A percentile compares a stretch with the other conserved stretches of the same genome.
These are phyloP conservation scores for Cephalopterus ornatus DNA, from an alignment of 2,113 vertebrate species.

Conservation along the genomic window DNA sequence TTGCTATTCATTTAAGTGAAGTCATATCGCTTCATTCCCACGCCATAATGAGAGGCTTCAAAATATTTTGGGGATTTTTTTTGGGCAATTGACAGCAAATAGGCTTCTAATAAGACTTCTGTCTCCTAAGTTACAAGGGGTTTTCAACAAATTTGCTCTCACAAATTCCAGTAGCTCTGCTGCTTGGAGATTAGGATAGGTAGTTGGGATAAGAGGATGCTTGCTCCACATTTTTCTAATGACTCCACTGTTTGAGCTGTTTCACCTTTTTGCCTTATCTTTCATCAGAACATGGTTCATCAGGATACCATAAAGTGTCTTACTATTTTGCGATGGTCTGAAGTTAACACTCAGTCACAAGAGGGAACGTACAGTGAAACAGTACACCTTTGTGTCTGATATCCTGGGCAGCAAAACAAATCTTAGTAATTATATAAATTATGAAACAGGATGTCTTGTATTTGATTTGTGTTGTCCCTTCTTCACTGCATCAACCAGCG, in stretches of 20 bases:
- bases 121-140: neutral
- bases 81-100: neutral
- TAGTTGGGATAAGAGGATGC: neutral
- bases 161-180: neutral
- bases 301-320: neutral
- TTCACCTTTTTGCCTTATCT: neutral
- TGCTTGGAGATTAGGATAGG: neutral
- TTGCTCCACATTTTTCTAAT: neutral
- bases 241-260: neutral
- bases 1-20: neutral
- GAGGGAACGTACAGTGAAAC: neutral
- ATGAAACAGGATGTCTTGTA: neutral
- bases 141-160: neutral
- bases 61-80: neutral
- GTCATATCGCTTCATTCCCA: neutral
- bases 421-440: neutral
- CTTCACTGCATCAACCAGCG: neutral
- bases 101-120: neutral
- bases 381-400: neutral
- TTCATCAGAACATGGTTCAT: neutral
- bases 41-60: neutral
- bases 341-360: neutral
- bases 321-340: neutral
- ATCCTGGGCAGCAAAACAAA: neutral
- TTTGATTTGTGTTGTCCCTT: neutral